These are phyloP conservation scores for Onychomys arenicola DNA, from an alignment of 2,797 vertebrate species.

Conservation along the genomic window DNA sequence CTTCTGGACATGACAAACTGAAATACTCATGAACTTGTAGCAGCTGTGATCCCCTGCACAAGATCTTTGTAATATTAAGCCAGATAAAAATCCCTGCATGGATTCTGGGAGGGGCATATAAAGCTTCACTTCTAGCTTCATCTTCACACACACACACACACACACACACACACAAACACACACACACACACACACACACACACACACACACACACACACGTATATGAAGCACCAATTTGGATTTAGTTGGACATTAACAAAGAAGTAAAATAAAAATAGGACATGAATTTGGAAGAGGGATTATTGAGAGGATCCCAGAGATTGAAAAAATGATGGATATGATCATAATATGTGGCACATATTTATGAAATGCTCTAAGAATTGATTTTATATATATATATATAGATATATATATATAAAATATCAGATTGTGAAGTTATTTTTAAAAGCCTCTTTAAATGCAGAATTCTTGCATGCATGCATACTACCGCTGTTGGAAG, in stretches of 20 bases:
- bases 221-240: not conserved
- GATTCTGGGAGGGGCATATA: not conserved
- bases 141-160: too few relatives aligned
- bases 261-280: not conserved
- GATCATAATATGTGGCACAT: too few relatives aligned
- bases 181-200: too few relatives aligned
- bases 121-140: too few relatives aligned
- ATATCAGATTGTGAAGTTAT: not conserved
- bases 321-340: not conserved
- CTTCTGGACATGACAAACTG: not conserved
- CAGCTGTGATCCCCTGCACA: too few relatives aligned
- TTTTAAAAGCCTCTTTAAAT: conserved; percentile 11
- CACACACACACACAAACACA: too few relatives aligned
- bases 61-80: not conserved
- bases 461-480: not conserved
- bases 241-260: not conserved
- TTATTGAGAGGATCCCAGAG: not conserved
- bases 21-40: not conserved
- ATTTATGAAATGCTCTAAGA: not conserved
- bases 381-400: not conserved
- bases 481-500: not conserved
- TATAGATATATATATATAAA: too few relatives aligned
- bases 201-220: too few relatives aligned
- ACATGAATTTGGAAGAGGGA: not conserved
- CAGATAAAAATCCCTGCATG: not conserved